Evolutionary conservation across 2,888 invertebrate species (phyloP).

Genomic region (Argynnis bischoffii): DNA sequence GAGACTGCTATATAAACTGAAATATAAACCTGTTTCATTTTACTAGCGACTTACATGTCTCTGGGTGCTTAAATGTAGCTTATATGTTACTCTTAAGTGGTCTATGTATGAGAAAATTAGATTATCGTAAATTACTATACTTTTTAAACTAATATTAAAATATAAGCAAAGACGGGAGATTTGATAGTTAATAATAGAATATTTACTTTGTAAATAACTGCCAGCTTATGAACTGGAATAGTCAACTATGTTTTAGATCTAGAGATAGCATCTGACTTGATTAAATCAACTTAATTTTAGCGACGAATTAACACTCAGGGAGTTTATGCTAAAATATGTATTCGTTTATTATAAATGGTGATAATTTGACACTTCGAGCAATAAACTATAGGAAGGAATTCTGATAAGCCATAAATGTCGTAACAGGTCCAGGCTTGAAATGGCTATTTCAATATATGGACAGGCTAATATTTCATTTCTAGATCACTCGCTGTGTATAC

Average conservation of each 20-base stretch:
- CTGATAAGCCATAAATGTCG: constrained; percentile 35
- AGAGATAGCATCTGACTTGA: constrained; percentile 15
- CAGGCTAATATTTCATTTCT: constrained; percentile 15
- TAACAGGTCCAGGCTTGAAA: constrained; percentile 25
- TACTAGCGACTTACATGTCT: no score
- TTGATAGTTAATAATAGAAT: neutral
- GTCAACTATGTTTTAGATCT: constrained; percentile 1
- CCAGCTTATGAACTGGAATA: neutral
- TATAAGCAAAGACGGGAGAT: neutral
- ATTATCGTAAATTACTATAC: no score
- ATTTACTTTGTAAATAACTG: constrained; percentile 16
- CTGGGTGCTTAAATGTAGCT: no score
- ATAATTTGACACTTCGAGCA: constrained; percentile 44
- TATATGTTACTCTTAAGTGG: no score
- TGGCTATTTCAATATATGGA: constrained; percentile 17
- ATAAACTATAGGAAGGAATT: constrained; percentile 43
- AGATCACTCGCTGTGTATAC: constrained; percentile 10
- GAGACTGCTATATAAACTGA: no score
- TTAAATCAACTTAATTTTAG: constrained; percentile 30
- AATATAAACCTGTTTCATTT: no score
- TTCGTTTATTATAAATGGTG: constrained; percentile 43
- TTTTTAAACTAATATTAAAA: no score
- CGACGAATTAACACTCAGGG: constrained; percentile 31
- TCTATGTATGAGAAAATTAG: no score
- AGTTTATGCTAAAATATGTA: constrained; percentile 44